A percentile compares a stretch with the other conserved stretches of the same genome.
phyloP scores from a whole-genome alignment of 2,113 vertebrate species.

The Gasterosteus nipponicus region DNA sequence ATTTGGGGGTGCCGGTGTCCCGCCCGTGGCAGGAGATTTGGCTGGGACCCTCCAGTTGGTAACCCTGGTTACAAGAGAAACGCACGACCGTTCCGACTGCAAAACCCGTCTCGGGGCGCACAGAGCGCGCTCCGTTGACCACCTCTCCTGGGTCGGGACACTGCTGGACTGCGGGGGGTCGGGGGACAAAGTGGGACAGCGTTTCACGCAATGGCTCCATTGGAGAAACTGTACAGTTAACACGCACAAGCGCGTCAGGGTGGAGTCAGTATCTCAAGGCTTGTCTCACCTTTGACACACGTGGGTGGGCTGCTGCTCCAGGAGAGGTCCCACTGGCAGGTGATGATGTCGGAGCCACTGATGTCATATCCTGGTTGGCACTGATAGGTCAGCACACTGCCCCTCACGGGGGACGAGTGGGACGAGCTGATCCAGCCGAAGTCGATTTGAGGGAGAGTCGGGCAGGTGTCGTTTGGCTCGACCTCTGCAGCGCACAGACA shows the following conservation, averaged over 20 bases:
- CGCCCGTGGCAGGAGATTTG: conserved; percentile 90
- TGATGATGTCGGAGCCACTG: conserved; percentile 91
- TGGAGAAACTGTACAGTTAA: not conserved
- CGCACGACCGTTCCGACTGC: conserved; percentile 89
- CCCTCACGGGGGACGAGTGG: conserved; percentile 88
- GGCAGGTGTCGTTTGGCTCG: conserved; percentile 92
- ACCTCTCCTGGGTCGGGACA: conserved; percentile 91
- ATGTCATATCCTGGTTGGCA: conserved; percentile 94
- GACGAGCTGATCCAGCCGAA: conserved; percentile 92
- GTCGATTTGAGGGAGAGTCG: conserved; percentile 86
- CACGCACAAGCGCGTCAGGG: not conserved
- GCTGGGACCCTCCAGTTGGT: conserved; percentile 88
- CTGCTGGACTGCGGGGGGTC: conserved; percentile 82
- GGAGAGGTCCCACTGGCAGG: conserved; percentile 93
- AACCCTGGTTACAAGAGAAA: conserved; percentile 91
- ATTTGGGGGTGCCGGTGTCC: conserved; percentile 90
- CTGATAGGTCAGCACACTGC: conserved; percentile 92
- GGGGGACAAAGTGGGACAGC: not conserved
- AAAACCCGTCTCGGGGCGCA: conserved; percentile 86
- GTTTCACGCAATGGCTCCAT: not conserved
- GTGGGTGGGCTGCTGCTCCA: conserved; percentile 92
- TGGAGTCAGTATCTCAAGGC: not conserved
- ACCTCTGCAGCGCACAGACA: conserved; percentile 82
- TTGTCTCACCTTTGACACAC: conserved; percentile 88
- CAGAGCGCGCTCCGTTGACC: conserved; percentile 88